phyloP scores from a whole-genome alignment of 2,797 vertebrate genomes.

The Malurus leucopterus region DNA sequence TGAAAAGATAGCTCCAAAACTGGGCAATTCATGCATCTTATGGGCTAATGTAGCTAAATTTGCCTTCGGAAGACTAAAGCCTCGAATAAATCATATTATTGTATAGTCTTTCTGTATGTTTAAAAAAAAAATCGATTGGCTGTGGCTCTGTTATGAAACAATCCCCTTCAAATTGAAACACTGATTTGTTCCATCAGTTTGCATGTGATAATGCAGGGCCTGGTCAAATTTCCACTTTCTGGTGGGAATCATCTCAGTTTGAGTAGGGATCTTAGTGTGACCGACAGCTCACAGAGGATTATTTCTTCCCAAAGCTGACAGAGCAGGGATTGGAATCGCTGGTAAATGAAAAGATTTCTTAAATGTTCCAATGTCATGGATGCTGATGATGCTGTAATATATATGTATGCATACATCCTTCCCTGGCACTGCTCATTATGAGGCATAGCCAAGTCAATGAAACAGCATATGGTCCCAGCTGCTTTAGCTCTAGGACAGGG shows the following conservation, averaged over 20 bases:
- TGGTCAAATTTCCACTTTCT: constrained; percentile 42
- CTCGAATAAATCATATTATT: not conserved
- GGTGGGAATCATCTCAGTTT: constrained; percentile 27
- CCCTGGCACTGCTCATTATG: not conserved
- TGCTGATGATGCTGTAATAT: not conserved
- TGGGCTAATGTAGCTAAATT: not conserved
- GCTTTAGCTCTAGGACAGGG: not conserved
- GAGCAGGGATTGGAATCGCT: not conserved
- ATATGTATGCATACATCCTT: not conserved
- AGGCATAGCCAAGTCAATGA: not conserved
- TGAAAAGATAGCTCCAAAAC: not conserved
- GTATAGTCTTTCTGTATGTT: constrained; percentile 1
- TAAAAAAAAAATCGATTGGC: not conserved
- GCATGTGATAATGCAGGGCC: not conserved
- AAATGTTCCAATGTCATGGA: not conserved
- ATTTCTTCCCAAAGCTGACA: not conserved
- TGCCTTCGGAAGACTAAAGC: not conserved
- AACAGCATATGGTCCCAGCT: constrained; percentile 31
- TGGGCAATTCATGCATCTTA: not conserved
- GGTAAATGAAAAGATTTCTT: not conserved
- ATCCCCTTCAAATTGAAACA: not conserved
- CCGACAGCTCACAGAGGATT: not conserved
- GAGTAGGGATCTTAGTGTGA: not conserved
- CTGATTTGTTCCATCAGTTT: constrained; percentile 31
- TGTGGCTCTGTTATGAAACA: not conserved